phyloP scores from a whole-genome alignment of 1,140 invertebrate species.

The Solenopsis fugax region DNA sequence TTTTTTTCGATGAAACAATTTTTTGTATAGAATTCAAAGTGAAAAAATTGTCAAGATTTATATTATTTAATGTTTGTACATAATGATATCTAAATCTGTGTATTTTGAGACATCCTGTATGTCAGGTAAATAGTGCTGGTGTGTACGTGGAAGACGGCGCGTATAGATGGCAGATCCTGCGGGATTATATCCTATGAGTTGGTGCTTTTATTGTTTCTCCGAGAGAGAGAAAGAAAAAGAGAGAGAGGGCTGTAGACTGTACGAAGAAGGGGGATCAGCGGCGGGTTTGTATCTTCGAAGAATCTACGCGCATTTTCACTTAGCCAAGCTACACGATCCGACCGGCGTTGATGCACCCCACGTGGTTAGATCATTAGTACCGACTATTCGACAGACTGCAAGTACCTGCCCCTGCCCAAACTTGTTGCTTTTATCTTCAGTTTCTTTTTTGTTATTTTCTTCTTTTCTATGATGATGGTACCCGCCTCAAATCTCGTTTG shows the following conservation, averaged over 20 bases:
- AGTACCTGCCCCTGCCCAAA: slow-evolving; percentile 68
- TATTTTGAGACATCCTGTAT: not conserved
- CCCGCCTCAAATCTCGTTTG: not conserved
- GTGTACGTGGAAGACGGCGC: not conserved
- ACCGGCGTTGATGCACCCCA: slow-evolving; percentile 74
- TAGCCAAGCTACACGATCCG: slow-evolving; percentile 83
- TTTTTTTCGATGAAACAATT: not conserved
- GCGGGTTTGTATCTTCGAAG: slow-evolving; percentile 79
- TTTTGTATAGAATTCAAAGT: not conserved
- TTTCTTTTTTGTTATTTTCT: slow-evolving; percentile 24
- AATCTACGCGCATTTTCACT: slow-evolving; percentile 86
- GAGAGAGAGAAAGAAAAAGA: slow-evolving; percentile 1
- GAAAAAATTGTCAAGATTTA: not conserved
- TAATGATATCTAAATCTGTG: not conserved
- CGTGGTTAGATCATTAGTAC: slow-evolving; percentile 84
- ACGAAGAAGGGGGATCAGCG: not conserved
- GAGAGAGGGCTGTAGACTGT: slow-evolving; percentile 25
- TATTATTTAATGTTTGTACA: not conserved
- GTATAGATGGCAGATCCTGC: slow-evolving; percentile 41
- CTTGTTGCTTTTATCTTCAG: slow-evolving; percentile 32
- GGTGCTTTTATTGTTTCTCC: slow-evolving; percentile 72
- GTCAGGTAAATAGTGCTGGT: not conserved
- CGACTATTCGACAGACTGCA: slow-evolving; percentile 77
- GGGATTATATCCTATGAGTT: slow-evolving; percentile 63
- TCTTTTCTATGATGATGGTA: slow-evolving; percentile 5